Evolutionary conservation across 2,797 vertebrate genomes (phyloP), one percentile per base, ranked within the genome.

Genomic region (Hypotaenidia okinawae): DNA sequence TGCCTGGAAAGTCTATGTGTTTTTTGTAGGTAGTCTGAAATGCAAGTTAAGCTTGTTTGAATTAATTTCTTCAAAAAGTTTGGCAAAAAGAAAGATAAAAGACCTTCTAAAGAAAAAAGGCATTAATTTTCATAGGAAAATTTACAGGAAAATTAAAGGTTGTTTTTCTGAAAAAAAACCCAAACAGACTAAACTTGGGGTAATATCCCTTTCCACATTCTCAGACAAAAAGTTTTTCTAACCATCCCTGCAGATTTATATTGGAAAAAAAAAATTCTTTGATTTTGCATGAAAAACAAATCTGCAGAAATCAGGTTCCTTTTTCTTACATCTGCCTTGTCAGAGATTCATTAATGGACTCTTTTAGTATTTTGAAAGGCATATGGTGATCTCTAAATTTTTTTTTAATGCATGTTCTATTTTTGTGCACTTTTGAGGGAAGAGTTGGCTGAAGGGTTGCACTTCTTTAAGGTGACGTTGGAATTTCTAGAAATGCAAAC

Each of bases 401-500:
- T n/a, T 70, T 83, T 62, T n/a, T 2, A 59, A 59, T 14, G 9
- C 3, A 10, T 17, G 12, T 13, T 67, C 16, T 64, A 6, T 73
- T 92, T 76, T 84, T 11, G 11, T 49, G 12, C 16, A 30, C 30
- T 84, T 92, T 9, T 68, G 45, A 68, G 16, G 33, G 18, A 91
- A 51, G 16, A 16, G 30, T 79, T 82, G 67, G 14, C 33, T 79
- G 37, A 64, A 79, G 33, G 58, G 30, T 69, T 84, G 30, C 21
- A 43, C 4, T 78, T 51, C 45, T 66, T 84, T 69, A 61, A 24
- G 23, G 18, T 47, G 28, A 69, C 4, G 16, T 22, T 92, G 70
- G 78, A 59, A 82, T 87, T 89, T 76, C 25, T 73, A 87, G 87
- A 79, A 92, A 72, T 89, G 67, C 51, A 69, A 91, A 72, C 51